phyloP scores from a whole-genome alignment of 1,140 invertebrate species.

The Drosophila serrata region DNA sequence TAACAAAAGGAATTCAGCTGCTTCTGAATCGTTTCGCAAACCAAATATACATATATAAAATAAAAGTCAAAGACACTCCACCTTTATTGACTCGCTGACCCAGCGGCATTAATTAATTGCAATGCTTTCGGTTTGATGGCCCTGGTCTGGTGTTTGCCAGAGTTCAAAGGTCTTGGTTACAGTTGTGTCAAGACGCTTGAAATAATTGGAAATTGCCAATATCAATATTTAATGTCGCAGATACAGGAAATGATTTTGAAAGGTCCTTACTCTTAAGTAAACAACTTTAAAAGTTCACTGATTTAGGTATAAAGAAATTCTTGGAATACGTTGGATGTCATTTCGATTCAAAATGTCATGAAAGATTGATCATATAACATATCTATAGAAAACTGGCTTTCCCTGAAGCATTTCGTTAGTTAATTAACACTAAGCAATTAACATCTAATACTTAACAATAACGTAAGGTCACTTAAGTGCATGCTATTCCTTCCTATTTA shows the following conservation, averaged over 20 bases:
- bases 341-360: no score
- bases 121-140: slow-evolving; percentile 36
- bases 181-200: slow-evolving; percentile 70
- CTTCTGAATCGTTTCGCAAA: no score
- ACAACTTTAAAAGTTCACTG: neutral
- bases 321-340: no score
- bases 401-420: neutral
- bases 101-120: slow-evolving; percentile 67
- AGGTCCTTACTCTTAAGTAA: neutral
- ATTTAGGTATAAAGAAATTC: no score
- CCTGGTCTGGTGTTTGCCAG: slow-evolving; percentile 49
- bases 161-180: slow-evolving; percentile 40
- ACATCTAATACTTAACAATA: neutral
- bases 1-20: neutral
- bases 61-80: no score
- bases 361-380: neutral
- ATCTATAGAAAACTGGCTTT: neutral
- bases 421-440: neutral
- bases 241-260: neutral
- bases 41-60: no score
- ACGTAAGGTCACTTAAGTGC: neutral
- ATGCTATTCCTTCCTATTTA: neutral
- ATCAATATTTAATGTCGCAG: slow-evolving; percentile 63
- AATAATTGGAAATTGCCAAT: slow-evolving; percentile 64
- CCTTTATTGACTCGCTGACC: slow-evolving; percentile 42